Conservation (phyloP, 2,888 invertebrate species). For the Mellilla xanthometata region DNA sequence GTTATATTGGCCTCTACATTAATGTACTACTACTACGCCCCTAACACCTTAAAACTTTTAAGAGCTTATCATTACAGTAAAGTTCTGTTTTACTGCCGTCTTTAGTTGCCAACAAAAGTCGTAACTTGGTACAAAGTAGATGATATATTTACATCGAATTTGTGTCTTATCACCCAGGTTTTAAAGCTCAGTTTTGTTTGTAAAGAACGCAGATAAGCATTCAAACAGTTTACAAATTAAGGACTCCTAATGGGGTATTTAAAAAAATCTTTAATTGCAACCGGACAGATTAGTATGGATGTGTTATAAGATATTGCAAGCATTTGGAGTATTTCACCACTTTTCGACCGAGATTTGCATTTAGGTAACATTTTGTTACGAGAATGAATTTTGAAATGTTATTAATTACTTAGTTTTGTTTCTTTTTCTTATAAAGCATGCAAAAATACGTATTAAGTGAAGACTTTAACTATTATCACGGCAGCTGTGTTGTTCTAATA, state of each 20-base stretch:
- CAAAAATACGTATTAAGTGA: too few species aligned
- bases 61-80: conserved; percentile 14
- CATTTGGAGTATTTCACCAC: too few species aligned
- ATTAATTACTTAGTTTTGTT: neutral
- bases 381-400: too few species aligned
- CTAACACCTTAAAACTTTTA: conserved; percentile 17
- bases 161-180: neutral
- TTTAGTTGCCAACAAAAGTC: conserved; percentile 17
- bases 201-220: conserved; percentile 22
- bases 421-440: too few species aligned
- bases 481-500: too few species aligned
- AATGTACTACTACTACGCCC: conserved; percentile 12
- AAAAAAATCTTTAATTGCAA: conserved; percentile 56
- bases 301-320: neutral
- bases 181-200: conserved; percentile 16
- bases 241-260: conserved; percentile 54
- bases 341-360: too few species aligned
- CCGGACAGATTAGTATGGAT: conserved; percentile 35
- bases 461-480: too few species aligned
- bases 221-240: conserved; percentile 51
- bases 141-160: neutral
- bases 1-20: conserved; percentile 21
- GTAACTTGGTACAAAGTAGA: conserved; percentile 14
- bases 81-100: conserved; percentile 13
- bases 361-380: too few species aligned